A percentile compares a stretch with the other conserved stretches of the same genome.
Evolutionary conservation across 2,797 vertebrate genomes (phyloP).

Genomic region (Microhierax caerulescens): DNA sequence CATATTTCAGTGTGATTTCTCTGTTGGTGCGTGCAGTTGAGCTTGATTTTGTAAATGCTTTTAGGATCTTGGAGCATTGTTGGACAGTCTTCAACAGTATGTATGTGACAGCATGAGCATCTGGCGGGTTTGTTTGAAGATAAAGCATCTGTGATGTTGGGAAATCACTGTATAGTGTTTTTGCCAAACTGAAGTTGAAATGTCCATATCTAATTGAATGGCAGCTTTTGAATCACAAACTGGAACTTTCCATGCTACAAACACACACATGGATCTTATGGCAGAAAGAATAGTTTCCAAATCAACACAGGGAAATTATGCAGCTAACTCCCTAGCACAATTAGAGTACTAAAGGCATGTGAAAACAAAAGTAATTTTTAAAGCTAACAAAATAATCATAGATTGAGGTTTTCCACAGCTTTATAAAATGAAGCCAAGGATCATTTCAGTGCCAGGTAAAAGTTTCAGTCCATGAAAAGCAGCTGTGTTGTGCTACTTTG

Average conservation of each 20-base stretch:
- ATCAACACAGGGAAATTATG: conserved; percentile 46
- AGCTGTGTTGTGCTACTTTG: conserved; percentile 43
- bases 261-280: conserved; percentile 17
- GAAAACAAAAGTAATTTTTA: conserved; percentile 65
- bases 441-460: conserved; percentile 45
- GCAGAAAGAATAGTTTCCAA: conserved; percentile 43
- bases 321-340: conserved; percentile 12
- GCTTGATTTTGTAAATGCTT: conserved; percentile 27
- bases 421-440: conserved; percentile 47
- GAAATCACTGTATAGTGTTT: conserved; percentile 41
- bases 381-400: conserved; percentile 69
- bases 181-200: conserved; percentile 55
- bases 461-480: conserved; percentile 25
- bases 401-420: conserved; percentile 53
- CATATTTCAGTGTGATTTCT: neutral
- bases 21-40: neutral
- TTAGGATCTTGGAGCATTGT: conserved; percentile 35
- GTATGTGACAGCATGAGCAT: conserved; percentile 46
- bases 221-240: conserved; percentile 31
- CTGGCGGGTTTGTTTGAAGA: conserved; percentile 53
- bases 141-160: conserved; percentile 61
- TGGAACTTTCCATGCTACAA: conserved; percentile 23
- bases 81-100: conserved; percentile 12
- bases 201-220: conserved; percentile 45
- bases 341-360: conserved; percentile 25